Base-by-base conservation (phyloP, 35 echinoderm and acorn worm genomes). In the Ptychodera flava region DNA sequence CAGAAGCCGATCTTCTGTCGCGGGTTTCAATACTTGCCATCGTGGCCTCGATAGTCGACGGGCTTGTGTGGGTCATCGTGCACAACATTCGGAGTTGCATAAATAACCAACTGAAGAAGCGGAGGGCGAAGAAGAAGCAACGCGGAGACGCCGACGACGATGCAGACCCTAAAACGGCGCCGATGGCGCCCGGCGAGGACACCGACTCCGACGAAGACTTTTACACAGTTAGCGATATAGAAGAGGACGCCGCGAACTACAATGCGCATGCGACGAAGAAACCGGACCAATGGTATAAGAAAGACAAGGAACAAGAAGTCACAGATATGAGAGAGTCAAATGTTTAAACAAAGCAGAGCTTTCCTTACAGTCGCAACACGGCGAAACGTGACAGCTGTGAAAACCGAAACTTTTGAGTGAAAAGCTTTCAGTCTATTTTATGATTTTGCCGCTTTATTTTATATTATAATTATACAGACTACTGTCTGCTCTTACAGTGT, bases 1-100 rank as follows among this genome's bases (percentile, higher is more conserved):
- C 95, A 15, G 95, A 98, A 33, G 92, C 95, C 1, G 95, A 98
- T 77, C 81, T 98, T 31, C 92, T 98, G 92, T 92, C 95, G 10
- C 85, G 95, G 1, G 90, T 94, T 64, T 64, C 45, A 64, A 64
- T 64, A 6, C 45, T 64, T 12, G 45, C 45, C 6, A 64, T 64
- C 6, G 6, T 64, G 45, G 6, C 45, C 6, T 64, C 45, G 22
- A 64, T 64, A 22, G 45, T 64, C 45, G 45, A 64, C 45, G 45
- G 45, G 22, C 6, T 64, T 64, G 6, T 64, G 45, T 64, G 45
- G 45, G 6, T 64, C 6, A 64, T 64, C 22, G 45, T 64, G 6
- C 45, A 64, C 45, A 6, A 64, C 45, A 64, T 64, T 22, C 6
- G 45, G 22, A 64, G 22, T 6, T 64, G 45, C 22, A 64, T 64